phyloP scores from a whole-genome alignment of 2,888 invertebrate species.

The Archips xylosteana region DNA sequence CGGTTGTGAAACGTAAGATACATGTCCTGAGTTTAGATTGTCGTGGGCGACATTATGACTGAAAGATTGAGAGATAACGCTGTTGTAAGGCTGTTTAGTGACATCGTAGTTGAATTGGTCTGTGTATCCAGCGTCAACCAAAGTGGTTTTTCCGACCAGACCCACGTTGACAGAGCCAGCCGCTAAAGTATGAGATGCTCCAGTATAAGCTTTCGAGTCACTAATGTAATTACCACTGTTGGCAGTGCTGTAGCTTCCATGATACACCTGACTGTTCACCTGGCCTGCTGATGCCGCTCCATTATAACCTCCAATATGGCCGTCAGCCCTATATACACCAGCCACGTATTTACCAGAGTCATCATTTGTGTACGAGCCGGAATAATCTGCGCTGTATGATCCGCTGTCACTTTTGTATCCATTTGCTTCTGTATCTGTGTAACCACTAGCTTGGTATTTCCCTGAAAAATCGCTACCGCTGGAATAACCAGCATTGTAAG shows the following conservation, averaged over 20 bases:
- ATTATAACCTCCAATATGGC: slow-evolving; percentile 61
- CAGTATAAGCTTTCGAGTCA: slow-evolving; percentile 66
- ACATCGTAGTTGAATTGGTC: slow-evolving; percentile 59
- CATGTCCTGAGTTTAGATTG: slow-evolving; percentile 62
- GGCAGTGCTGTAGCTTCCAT: slow-evolving; percentile 63
- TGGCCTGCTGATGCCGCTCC: slow-evolving; percentile 44
- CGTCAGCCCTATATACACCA: slow-evolving; percentile 67
- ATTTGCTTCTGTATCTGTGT: slow-evolving; percentile 4
- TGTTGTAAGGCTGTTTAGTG: slow-evolving; percentile 51
- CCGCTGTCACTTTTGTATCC: slow-evolving; percentile 44
- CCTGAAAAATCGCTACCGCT: slow-evolving; percentile 36
- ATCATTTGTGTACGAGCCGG: slow-evolving; percentile 60
- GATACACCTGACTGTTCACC: slow-evolving; percentile 49
- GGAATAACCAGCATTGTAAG: slow-evolving; percentile 43
- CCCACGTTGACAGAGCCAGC: slow-evolving; percentile 81
- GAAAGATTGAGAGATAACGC: slow-evolving; percentile 47
- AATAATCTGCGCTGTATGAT: slow-evolving; percentile 57
- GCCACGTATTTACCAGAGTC: slow-evolving; percentile 65
- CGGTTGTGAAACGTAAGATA: slow-evolving; percentile 66
- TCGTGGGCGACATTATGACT: slow-evolving; percentile 46
- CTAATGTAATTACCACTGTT: slow-evolving; percentile 69
- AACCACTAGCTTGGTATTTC: slow-evolving; percentile 41
- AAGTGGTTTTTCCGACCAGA: slow-evolving; percentile 79
- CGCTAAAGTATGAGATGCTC: slow-evolving; percentile 73
- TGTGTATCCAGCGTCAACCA: slow-evolving; percentile 69